Conservation (phyloP, 2,113 vertebrate genomes). For the Actenoides hombroni region DNA sequence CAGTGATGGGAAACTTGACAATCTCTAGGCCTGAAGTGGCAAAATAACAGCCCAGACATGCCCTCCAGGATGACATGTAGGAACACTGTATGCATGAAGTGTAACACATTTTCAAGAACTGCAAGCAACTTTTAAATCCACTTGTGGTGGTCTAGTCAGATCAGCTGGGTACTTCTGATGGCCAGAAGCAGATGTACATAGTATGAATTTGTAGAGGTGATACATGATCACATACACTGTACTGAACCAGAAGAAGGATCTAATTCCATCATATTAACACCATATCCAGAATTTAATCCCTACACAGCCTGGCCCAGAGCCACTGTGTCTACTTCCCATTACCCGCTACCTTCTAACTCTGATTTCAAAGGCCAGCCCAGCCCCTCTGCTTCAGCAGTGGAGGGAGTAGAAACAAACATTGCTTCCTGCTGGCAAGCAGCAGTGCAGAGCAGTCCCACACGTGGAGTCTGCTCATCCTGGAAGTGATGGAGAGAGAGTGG, state of each 20-base stretch:
- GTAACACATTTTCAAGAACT: neutral
- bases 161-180: neutral
- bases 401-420: neutral
- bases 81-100: neutral
- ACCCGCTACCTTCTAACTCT: neutral
- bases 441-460: neutral
- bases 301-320: neutral
- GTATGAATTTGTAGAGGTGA: neutral
- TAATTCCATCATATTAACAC: neutral
- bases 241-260: neutral
- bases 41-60: neutral
- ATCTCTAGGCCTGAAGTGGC: neutral
- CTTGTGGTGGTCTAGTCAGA: neutral
- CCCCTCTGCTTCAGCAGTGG: neutral
- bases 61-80: neutral
- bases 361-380: neutral
- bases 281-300: neutral
- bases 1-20: neutral
- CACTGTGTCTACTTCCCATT: neutral
- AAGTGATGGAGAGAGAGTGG: neutral
- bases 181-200: neutral
- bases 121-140: neutral
- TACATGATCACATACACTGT: neutral
- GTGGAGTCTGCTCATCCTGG: neutral
- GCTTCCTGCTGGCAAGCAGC: neutral